Evolutionary conservation across 1,140 invertebrate species (phyloP), one percentile per base, ranked within the genome.

Genomic region (Gryon sp.): DNA sequence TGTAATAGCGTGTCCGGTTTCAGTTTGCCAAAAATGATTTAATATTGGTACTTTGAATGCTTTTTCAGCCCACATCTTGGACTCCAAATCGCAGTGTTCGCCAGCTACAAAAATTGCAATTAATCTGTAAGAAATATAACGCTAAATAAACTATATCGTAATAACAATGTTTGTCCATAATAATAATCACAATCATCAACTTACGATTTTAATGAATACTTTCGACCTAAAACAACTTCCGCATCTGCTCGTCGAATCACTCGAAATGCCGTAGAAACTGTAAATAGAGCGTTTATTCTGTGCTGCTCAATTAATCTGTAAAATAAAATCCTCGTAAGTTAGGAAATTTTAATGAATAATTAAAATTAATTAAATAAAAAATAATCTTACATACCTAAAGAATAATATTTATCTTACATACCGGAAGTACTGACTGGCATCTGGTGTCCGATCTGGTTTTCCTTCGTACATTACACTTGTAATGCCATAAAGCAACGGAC

Each of bases 11-110:
- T 96, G 96, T 0, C 96, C 97, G 0, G 95, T 96, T 89, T 98
- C 97, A 3, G 96, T 97, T 88, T 98, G 97, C 97, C 97, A 99
- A 96, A 96, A 99, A 83, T 98, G 94, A 85, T 99, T 98, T 12
- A 98, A 82, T 5, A 97, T 92, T 0, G 96, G 96, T 1, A 95
- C 95, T 66, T 93, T 91, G 79, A 98, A 95, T 6, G 91, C 89
- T 50, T 92, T 92, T 84, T 95, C 92, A 0, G 95, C 93, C 97
- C 97, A 99, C 3, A 88, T 78, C 90, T 97, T 94, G 0, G 97
- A 97, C 82, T 97, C 96, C 57, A 94, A 93, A 83, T 99, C 97
- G 84, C 96, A 97, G 81, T 97, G 96, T 86, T 99, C 97, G 0
- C 97, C 97, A 62, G 96, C 97, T 3, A 98, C 93, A 85, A 96